Evolutionary conservation across 2,797 vertebrate species (phyloP).

Genomic region (Odontamblyopus lacepedii): DNA sequence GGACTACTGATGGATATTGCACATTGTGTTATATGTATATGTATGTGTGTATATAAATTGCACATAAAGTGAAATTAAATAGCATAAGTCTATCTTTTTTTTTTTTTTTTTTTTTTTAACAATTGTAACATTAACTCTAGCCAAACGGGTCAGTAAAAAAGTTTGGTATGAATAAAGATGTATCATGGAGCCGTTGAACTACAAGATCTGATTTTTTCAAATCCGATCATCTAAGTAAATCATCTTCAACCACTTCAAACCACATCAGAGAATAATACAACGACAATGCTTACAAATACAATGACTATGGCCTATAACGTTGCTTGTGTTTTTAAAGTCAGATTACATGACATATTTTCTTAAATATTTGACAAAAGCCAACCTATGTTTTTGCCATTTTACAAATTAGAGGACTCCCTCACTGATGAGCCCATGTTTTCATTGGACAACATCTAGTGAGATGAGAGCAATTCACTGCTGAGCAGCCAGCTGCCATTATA

Average conservation of each 20-base stretch:
- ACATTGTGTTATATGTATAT: neutral
- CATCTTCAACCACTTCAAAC: too few species aligned
- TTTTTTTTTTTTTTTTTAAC: neutral
- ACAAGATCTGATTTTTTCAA: too few species aligned
- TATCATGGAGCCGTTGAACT: neutral
- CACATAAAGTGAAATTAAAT: neutral
- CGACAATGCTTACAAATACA: too few species aligned
- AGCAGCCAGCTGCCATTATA: neutral
- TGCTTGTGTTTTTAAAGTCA: too few species aligned
- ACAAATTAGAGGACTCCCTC: too few species aligned
- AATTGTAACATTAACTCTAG: neutral
- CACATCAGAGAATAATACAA: too few species aligned
- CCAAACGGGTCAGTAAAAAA: neutral
- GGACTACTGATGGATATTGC: neutral
- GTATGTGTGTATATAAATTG: neutral
- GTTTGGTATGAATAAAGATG: neutral
- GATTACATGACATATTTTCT: too few species aligned
- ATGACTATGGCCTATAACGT: too few species aligned
- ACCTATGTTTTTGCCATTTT: neutral
- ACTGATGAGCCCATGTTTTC: too few species aligned
- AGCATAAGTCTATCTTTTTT: neutral
- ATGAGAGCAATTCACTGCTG: neutral
- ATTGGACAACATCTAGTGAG: neutral
- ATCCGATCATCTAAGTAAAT: too few species aligned
- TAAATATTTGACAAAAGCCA: too few species aligned